Evolutionary conservation across 2,888 invertebrate species (phyloP).

Genomic region (Prosapia bicincta): DNA sequence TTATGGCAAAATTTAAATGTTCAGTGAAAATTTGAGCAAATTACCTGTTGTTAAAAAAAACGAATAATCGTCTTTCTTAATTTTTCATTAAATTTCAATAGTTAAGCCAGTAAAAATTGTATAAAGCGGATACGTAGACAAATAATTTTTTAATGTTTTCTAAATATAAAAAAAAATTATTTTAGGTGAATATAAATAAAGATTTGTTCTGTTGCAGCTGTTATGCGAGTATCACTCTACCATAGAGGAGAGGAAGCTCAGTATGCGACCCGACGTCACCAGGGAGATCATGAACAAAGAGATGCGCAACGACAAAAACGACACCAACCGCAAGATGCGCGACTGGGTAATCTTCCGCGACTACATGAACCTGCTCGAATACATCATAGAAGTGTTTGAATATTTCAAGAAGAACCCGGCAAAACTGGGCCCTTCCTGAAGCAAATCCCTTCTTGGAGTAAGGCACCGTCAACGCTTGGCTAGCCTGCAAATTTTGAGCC

Average conservation of each 20-base stretch:
- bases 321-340: slow-evolving; percentile 50
- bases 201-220: slow-evolving; percentile 48
- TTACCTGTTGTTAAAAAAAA: too few species aligned
- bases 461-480: background rate
- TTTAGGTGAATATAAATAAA: too few species aligned
- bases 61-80: too few species aligned
- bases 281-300: slow-evolving; percentile 49
- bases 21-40: too few species aligned
- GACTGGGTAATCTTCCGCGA: slow-evolving; percentile 62
- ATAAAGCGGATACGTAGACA: too few species aligned
- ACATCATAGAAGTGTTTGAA: slow-evolving; percentile 52
- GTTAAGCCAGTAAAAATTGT: too few species aligned
- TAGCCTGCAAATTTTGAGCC: background rate
- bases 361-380: slow-evolving; percentile 59
- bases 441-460: slow-evolving; percentile 18
- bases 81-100: too few species aligned
- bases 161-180: too few species aligned
- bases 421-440: slow-evolving; percentile 30
- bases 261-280: slow-evolving; percentile 46
- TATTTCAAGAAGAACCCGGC: slow-evolving; percentile 42
- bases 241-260: slow-evolving; percentile 45
- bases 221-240: slow-evolving; percentile 66
- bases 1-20: too few species aligned
- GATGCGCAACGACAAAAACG: slow-evolving; percentile 44
- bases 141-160: too few species aligned